Conservation (phyloP, 2,797 vertebrate species). For the Centroberyx gerrardi region DNA sequence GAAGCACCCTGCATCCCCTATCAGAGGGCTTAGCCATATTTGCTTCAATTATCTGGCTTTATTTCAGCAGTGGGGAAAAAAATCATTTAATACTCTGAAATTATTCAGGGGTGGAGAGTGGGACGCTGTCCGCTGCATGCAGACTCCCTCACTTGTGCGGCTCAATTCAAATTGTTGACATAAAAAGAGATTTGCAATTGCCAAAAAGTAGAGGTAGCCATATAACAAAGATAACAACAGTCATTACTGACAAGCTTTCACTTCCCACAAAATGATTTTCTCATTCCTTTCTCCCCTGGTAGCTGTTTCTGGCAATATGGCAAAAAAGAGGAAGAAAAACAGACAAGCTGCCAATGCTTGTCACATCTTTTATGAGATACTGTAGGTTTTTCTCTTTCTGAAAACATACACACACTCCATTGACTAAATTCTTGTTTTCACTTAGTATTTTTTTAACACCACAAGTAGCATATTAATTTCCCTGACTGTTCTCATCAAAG, state of each 20-base stretch:
- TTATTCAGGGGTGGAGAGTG: slow-evolving; percentile 37
- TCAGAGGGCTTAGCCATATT: slow-evolving; percentile 65
- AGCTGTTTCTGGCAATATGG: slow-evolving; percentile 49
- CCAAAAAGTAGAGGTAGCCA: slow-evolving; percentile 59
- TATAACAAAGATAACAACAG: slow-evolving; percentile 47
- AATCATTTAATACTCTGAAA: slow-evolving; percentile 53
- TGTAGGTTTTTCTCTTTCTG: slow-evolving; percentile 30
- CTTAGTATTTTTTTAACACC: slow-evolving; percentile 52
- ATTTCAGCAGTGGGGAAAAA: slow-evolving; percentile 51
- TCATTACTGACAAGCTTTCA: slow-evolving; percentile 61
- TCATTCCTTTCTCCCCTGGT: slow-evolving; percentile 39
- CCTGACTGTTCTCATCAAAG: slow-evolving; percentile 53
- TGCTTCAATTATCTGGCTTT: slow-evolving; percentile 77
- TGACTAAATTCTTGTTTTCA: not conserved
- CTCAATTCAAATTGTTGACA: slow-evolving; percentile 54
- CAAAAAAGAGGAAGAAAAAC: slow-evolving; percentile 24
- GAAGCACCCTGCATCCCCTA: slow-evolving; percentile 66
- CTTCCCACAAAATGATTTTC: slow-evolving; percentile 57
- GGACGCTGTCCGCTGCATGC: slow-evolving; percentile 9
- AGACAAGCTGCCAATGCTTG: slow-evolving; percentile 32
- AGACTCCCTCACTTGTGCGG: slow-evolving; percentile 34
- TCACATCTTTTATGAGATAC: slow-evolving; percentile 41
- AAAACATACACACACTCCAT: slow-evolving; percentile 12
- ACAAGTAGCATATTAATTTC: slow-evolving; percentile 62
- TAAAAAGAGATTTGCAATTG: slow-evolving; percentile 45